Base-by-base conservation (phyloP, 2,113 vertebrate genomes). In the Pongo abelii region DNA sequence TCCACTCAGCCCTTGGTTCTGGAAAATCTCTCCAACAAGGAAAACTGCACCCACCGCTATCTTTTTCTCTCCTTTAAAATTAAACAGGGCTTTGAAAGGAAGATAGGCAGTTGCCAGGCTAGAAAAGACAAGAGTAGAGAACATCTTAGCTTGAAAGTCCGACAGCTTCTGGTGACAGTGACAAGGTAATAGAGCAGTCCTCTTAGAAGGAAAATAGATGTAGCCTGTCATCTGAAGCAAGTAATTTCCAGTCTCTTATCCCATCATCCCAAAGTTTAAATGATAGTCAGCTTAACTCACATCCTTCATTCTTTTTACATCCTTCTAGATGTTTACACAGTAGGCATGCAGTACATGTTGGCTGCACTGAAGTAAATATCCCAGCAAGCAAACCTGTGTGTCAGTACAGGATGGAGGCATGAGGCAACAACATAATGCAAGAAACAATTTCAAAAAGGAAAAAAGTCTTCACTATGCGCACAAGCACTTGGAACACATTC, bases 91-190 rank as follows among this genome's bases (percentile, higher is more conserved):
- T 87, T 69, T 96, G 70, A 79, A 30, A 96, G 20, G 89, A 91
- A 43, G 10, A 91, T n/a, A 84, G 61, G 77, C 20, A 89, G 55
- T 61, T 96, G 70, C 59, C 74, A 93, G 92, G 78, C 86, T 27
- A 98, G 90, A 83, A 97, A 97, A 97, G 88, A 97, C 2, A 70
- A 85, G 92, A 91, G 93, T 91, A 98, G 97, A 96, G 89, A 97
- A 98, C 93, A 78, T 85, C 57, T 97, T 97, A 81, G 83, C 80
- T 96, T 91, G 92, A 89, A 0, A 84, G 93, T 77, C 11, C 84
- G 91, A 97, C 94, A 98, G 97, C 35, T 96, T 96, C 75, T 69
- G 40, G 95, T 97, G 83, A 97, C 16, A 98, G 46, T 78, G 92
- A 98, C 57, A 98, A 90, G 48, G 85, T 92, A 90, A 97, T 93